Evolutionary conservation across 2,113 vertebrate species (phyloP), one percentile per base, ranked within the genome.

Genomic region (Cromileptes altivelis): DNA sequence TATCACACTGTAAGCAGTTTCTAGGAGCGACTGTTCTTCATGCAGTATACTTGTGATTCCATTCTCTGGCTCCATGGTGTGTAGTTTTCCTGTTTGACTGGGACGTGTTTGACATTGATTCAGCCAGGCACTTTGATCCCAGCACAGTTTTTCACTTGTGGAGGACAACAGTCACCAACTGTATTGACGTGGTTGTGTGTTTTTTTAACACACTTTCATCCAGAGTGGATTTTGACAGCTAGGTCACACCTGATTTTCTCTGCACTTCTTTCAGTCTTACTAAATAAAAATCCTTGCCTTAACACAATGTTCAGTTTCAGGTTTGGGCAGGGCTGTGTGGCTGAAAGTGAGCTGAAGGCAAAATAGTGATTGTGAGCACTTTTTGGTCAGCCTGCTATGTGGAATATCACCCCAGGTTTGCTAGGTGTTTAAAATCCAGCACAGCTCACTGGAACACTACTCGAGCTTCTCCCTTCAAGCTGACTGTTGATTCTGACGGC

Each of bases 361-460:
- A 74, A 87, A 85, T 85, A 85, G 84, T 37, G 83, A 91, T 93
- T 89, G 82, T 77, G 80, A 85, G 75, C 63, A 83, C 78, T 93
- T 87, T 79, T 87, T 87, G 82, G 88, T 92, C 85, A 77, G 90
- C 87, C 64, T 84, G 76, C 81, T 55, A 25, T 85, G 84, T 83
- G 67, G 53, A 94, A 91, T 74, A 94, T 93, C 94, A 94, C 94
- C 93, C 80, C 87, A 85, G 94, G 91, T 91, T 91, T 88, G 76
- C 91, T 83, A 85, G 87, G 91, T 89, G 89, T 91, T 89, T 82
- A 84, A 80, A 87, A 85, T 80, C 87, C 84, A 70, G 88, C 83
- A 61, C 77, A 57, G 84, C 89, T 78, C 88, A 65, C 77, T 85
- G 30, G 60, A 87, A 81, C 80, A 49, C 87, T 79, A 63, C 79